A percentile compares a stretch with the other conserved stretches of the same genome.
phyloP scores from a whole-genome alignment of 2,888 invertebrate genomes.

The Chrysolina haemoptera region DNA sequence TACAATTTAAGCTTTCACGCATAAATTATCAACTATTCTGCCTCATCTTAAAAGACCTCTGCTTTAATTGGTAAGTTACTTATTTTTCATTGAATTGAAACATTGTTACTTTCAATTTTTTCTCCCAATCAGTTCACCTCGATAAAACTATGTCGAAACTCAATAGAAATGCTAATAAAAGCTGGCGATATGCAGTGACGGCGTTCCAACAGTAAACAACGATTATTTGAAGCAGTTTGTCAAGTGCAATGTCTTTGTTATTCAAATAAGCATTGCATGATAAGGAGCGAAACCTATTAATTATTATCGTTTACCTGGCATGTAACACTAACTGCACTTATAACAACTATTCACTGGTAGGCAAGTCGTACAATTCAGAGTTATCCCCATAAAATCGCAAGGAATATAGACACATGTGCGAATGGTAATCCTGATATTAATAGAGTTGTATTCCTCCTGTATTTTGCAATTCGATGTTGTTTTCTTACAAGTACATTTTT shows the following conservation, averaged over 20 bases:
- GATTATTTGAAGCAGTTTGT: constrained; percentile 53
- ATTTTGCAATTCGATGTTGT: too few relatives aligned
- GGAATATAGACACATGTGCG: constrained; percentile 31
- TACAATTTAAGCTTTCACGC: too few relatives aligned
- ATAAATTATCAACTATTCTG: too few relatives aligned
- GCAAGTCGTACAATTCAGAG: constrained; percentile 39
- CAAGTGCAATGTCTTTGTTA: constrained; percentile 60
- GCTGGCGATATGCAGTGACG: constrained; percentile 33
- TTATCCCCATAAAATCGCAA: constrained; percentile 41
- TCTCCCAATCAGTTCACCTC: neutral
- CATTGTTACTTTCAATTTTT: neutral
- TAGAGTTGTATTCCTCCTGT: constrained; percentile 1
- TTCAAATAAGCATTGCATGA: constrained; percentile 54
- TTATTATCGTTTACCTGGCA: constrained; percentile 48
- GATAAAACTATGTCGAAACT: constrained; percentile 14
- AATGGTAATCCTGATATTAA: constrained; percentile 40
- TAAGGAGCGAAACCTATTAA: constrained; percentile 56
- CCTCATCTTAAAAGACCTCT: too few relatives aligned
- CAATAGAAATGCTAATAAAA: constrained; percentile 22
- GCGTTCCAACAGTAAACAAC: constrained; percentile 47
- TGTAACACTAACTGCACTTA: constrained; percentile 44
- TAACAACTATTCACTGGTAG: constrained; percentile 37
- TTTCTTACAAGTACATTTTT: too few relatives aligned
- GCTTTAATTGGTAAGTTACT: neutral
- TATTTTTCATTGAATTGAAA: neutral